A percentile compares a stretch with the other conserved stretches of the same genome.
Evolutionary conservation across 2,113 vertebrate genomes (phyloP).

Genomic region (Atractosteus spatula): DNA sequence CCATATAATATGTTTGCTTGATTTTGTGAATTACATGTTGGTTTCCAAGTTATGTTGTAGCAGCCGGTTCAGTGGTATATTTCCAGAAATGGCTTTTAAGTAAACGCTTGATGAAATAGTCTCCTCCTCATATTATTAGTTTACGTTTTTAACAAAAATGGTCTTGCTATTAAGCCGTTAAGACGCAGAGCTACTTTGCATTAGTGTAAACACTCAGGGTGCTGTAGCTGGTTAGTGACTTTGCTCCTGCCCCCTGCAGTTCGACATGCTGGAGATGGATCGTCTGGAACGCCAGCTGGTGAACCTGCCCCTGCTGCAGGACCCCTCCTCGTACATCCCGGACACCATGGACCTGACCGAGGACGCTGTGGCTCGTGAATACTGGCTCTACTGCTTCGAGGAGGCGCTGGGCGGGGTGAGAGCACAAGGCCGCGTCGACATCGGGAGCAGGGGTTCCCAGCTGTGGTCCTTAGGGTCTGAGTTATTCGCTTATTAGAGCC

Average conservation of each 20-base stretch:
- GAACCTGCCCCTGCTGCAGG: slow-evolving; percentile 86
- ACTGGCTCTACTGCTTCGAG: slow-evolving; percentile 96
- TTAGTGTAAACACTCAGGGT: too few species aligned
- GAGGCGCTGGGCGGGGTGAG: slow-evolving; percentile 91
- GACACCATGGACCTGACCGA: slow-evolving; percentile 92
- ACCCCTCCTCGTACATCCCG: slow-evolving; percentile 88
- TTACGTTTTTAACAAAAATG: too few species aligned
- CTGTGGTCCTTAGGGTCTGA: neutral
- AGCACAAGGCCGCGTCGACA: neutral
- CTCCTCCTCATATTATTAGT: too few species aligned
- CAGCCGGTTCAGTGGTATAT: too few species aligned
- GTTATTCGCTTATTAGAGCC: neutral
- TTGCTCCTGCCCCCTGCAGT: slow-evolving; percentile 58
- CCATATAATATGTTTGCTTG: too few species aligned
- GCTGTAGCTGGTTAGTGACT: too few species aligned
- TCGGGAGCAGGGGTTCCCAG: neutral
- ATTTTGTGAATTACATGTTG: too few species aligned
- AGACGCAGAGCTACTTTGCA: too few species aligned
- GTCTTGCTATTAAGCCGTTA: too few species aligned
- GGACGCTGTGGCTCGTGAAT: slow-evolving; percentile 86
- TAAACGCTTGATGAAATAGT: too few species aligned
- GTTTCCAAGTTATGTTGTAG: too few species aligned
- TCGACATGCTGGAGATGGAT: slow-evolving; percentile 98
- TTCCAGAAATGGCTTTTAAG: too few species aligned
- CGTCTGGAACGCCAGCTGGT: slow-evolving; percentile 88